A percentile compares a stretch with the other conserved stretches of the same genome.
phyloP scores from a whole-genome alignment of 2,888 invertebrate genomes.

The Epiblema foenella region DNA sequence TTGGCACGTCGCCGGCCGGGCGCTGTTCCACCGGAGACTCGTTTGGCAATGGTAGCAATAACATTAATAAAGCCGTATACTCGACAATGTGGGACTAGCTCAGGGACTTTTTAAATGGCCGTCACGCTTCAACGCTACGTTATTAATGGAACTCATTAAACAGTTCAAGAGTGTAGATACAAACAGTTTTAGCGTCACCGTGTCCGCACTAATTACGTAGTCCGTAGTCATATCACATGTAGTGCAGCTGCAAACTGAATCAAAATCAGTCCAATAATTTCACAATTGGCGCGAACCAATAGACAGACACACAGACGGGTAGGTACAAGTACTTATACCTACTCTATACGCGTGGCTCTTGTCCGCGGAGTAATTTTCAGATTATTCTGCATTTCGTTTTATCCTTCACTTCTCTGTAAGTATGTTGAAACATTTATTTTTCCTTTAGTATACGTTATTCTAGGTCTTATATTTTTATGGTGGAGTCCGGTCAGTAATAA shows the following conservation, averaged over 20 bases:
- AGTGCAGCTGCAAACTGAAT: too few relatives aligned
- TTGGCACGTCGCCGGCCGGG: constrained; percentile 32
- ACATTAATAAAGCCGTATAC: constrained; percentile 27
- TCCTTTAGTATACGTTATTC: too few relatives aligned
- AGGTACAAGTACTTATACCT: too few relatives aligned
- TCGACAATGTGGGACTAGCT: constrained; percentile 33
- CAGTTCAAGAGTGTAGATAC: neutral
- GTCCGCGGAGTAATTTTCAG: too few relatives aligned
- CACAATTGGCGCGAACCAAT: neutral
- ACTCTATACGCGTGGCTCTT: too few relatives aligned
- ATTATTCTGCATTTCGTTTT: too few relatives aligned
- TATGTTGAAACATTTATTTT: too few relatives aligned
- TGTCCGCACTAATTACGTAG: neutral
- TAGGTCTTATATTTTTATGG: too few relatives aligned
- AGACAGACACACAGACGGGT: neutral
- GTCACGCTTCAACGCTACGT: constrained; percentile 10
- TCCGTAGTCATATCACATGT: too few relatives aligned
- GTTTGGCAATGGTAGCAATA: constrained; percentile 40
- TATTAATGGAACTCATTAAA: constrained; percentile 19
- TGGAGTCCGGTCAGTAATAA: too few relatives aligned
- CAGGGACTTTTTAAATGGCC: constrained; percentile 40
- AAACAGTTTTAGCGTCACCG: neutral
- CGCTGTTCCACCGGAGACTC: constrained; percentile 13
- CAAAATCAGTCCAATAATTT: neutral
- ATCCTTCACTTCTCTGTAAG: too few relatives aligned